Evolutionary conservation across 2,797 vertebrate genomes (phyloP).

Genomic region (Erpetoichthys calabaricus): DNA sequence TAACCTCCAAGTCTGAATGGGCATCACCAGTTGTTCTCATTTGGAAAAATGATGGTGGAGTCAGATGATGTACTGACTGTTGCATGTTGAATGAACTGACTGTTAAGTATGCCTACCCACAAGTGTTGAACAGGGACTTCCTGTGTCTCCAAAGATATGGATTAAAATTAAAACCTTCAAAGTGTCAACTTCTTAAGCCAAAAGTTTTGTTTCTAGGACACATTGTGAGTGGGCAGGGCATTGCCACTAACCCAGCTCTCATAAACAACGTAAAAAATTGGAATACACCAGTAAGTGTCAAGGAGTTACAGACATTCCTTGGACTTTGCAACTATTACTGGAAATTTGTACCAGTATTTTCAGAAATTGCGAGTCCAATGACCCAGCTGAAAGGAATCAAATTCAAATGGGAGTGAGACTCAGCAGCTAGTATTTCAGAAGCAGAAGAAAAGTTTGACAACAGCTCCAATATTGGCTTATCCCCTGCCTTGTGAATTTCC

Average conservation of each 20-base stretch:
- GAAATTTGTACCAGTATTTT: slow-evolving; percentile 12
- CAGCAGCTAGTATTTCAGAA: too few relatives aligned
- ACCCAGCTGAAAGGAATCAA: too few relatives aligned
- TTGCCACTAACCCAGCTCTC: slow-evolving; percentile 6
- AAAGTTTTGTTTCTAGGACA: slow-evolving; percentile 10
- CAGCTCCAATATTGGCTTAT: too few relatives aligned
- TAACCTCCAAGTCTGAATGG: slow-evolving; percentile 11
- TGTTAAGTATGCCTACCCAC: slow-evolving; percentile 12
- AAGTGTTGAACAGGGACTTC: background rate
- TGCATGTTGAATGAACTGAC: slow-evolving; percentile 5
- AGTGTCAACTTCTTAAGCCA: slow-evolving; percentile 22
- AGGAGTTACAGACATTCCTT: slow-evolving; percentile 12
- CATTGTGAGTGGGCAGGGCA: slow-evolving; percentile 4
- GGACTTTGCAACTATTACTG: slow-evolving; percentile 6
- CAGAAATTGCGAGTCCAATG: background rate
- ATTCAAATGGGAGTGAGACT: too few relatives aligned
- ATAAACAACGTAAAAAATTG: slow-evolving; percentile 7
- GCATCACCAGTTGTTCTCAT: slow-evolving; percentile 9
- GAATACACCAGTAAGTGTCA: background rate
- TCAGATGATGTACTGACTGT: slow-evolving; percentile 13
- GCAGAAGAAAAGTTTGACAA: too few relatives aligned
- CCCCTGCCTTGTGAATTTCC: too few relatives aligned
- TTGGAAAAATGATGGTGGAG: slow-evolving; percentile 11
- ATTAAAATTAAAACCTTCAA: slow-evolving; percentile 31
- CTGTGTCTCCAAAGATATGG: slow-evolving; percentile 19